Evolutionary conservation across 2,113 vertebrate genomes (phyloP), one percentile per base, ranked within the genome.

Genomic region (Cyanistes caeruleus): DNA sequence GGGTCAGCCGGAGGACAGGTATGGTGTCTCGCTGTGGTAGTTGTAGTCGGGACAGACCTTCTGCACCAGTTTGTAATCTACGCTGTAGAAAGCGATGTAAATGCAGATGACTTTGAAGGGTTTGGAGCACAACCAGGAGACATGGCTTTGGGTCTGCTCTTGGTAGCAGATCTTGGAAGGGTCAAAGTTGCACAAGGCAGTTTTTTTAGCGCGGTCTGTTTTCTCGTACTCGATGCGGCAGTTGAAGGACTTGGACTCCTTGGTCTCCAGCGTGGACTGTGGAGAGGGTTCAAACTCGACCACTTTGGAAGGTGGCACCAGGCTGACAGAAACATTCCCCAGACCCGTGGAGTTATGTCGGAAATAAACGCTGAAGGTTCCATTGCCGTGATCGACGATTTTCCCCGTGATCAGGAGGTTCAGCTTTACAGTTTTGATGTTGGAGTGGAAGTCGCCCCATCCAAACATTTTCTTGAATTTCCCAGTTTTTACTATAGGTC

Each of bases 401-500:
- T 99, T 99, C 51, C 99, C 99, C 0, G 99, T 99, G 97, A 99
- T 99, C 79, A 99, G 98, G n/a, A 99, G 98, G 97, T 99, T 99
- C 93, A 99, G 98, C 95, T 99, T 99, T 76, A 99, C 98, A 60
- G 99, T 99, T 98, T 99, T 99, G 97, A 99, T 99, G 97, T 99
- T 99, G 90, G 99, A 99, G 97, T 99, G 99, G 96, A 99, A 99
- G 97, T 99, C 99, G 3, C 99, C 99, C 99, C 99, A 99, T 56
- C 99, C 99, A 39, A 99, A 99, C 99, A 99, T 99, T 95, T 99
- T 99, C 98, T 99, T 99, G 98, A 99, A 99, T 97, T 99, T 99
- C 77, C 99, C 99, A 17, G 99, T 99, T 98, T 99, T 99, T 64
- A 99, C 99, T 80, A 99, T 99, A 84, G 99, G 99, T 88, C 99